Percentiles rank a stretch among this genome's conserved stretches.
These are phyloP conservation scores for Epizoanthus rinbou DNA, from an alignment of 92 coral and sea anemone genomes.

Conservation along the genomic window DNA sequence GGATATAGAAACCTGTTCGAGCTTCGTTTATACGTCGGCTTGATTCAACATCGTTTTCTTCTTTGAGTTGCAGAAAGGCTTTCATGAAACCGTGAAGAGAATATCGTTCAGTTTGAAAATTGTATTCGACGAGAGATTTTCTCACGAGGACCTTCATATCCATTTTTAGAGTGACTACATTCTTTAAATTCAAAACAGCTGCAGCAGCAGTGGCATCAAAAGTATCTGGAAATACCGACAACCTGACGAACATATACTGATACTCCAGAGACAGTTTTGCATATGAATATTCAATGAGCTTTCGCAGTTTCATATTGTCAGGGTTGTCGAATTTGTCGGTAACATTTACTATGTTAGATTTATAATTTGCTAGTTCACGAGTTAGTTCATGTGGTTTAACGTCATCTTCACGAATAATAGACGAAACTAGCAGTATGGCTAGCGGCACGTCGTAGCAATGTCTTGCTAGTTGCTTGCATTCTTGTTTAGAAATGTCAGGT, in stretches of 20 bases:
- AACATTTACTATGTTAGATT: background rate
- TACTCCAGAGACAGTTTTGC: background rate
- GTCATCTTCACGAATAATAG: slow-evolving; percentile 10
- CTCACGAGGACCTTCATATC: background rate
- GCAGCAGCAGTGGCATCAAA: slow-evolving; percentile 12
- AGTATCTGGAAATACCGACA: slow-evolving; percentile 3
- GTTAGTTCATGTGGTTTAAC: background rate
- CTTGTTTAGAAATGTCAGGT: background rate
- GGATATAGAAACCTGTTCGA: background rate
- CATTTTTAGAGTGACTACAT: background rate
- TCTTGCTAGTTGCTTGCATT: background rate
- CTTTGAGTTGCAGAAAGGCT: background rate
- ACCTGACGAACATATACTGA: background rate
- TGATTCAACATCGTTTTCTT: too few relatives aligned
- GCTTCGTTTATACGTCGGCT: background rate
- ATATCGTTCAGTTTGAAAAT: background rate
- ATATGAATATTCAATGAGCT: slow-evolving; percentile 2
- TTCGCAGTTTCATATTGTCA: background rate
- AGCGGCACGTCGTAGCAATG: slow-evolving; percentile 12
- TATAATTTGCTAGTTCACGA: background rate
- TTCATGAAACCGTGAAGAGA: slow-evolving; percentile 1
- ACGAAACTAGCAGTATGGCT: slow-evolving; percentile 1
- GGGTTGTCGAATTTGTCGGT: background rate
- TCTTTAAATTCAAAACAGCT: background rate
- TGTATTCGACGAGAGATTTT: slow-evolving; percentile 14